A percentile compares a stretch with the other conserved stretches of the same genome.
These are phyloP conservation scores for Bolinopsis microptera DNA, from an alignment of 37 sponge, comb jelly and placozoan species.

Conservation along the genomic window DNA sequence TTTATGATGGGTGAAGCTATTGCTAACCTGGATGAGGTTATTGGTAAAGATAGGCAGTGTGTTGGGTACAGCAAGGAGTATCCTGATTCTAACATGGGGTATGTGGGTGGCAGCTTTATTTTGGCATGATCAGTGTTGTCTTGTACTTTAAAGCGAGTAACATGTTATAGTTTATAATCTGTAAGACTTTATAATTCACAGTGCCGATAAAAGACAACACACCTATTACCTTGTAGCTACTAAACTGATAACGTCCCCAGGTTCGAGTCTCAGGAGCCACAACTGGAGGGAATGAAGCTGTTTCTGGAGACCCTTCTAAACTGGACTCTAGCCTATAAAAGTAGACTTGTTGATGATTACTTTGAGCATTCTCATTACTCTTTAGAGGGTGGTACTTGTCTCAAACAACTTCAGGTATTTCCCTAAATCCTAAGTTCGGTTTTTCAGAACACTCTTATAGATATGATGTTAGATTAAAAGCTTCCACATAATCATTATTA, in stretches of 20 bases:
- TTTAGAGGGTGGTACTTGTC: background rate
- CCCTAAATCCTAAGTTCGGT: no score
- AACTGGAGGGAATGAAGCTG: background rate
- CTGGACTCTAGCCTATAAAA: background rate
- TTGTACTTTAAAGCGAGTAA: no score
- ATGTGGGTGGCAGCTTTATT: no score
- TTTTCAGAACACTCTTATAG: no score
- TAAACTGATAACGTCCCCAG: background rate
- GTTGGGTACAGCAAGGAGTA: background rate
- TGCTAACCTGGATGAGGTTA: constrained; percentile 32
- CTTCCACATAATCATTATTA: no score
- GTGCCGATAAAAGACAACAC: no score
- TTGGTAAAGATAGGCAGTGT: background rate
- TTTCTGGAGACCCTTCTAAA: background rate
- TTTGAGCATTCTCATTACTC: constrained; percentile 47
- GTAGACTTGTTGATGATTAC: background rate
- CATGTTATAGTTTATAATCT: no score
- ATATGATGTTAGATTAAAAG: no score
- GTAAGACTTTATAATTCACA: no score
- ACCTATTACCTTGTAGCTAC: no score
- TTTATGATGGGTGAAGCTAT: constrained; percentile 26
- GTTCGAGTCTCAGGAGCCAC: background rate
- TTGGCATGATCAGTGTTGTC: no score
- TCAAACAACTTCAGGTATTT: constrained; percentile 38
- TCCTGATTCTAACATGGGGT: no score